phyloP scores from a whole-genome alignment of 2,113 vertebrate genomes.

The Pseudorasbora parva region DNA sequence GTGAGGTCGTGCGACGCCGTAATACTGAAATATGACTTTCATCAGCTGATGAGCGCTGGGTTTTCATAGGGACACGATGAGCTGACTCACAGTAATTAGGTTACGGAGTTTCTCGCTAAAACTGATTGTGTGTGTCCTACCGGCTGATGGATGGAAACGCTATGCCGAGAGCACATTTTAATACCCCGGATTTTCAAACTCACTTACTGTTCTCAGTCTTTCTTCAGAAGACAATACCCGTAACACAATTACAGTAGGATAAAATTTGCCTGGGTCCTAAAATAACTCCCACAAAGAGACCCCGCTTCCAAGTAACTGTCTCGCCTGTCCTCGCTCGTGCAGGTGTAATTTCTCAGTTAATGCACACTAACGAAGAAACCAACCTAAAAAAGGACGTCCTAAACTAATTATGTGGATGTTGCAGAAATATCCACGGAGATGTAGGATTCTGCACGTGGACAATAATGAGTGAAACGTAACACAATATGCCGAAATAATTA shows the following conservation, averaged over 20 bases:
- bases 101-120: slow-evolving; percentile 35
- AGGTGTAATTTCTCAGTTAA: slow-evolving; percentile 28
- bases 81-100: slow-evolving; percentile 37
- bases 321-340: slow-evolving; percentile 13
- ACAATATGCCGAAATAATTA: background rate
- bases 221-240: slow-evolving; percentile 47
- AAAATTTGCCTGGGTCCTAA: slow-evolving; percentile 39
- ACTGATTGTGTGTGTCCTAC: slow-evolving; percentile 35
- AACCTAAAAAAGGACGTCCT: background rate
- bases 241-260: slow-evolving; percentile 43
- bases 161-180: slow-evolving; percentile 43
- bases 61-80: slow-evolving; percentile 35
- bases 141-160: slow-evolving; percentile 43
- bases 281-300: slow-evolving; percentile 33
- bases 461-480: background rate
- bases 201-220: slow-evolving; percentile 46
- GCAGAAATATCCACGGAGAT: background rate
- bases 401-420: background rate
- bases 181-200: slow-evolving; percentile 43
- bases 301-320: slow-evolving; percentile 37
- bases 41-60: slow-evolving; percentile 29
- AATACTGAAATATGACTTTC: slow-evolving; percentile 44
- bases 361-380: slow-evolving; percentile 11
- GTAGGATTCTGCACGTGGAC: slow-evolving; percentile 6
- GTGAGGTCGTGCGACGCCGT: slow-evolving; percentile 22